Base-by-base conservation (phyloP, 2,113 vertebrate species). In the Gambusia holbrooki region DNA sequence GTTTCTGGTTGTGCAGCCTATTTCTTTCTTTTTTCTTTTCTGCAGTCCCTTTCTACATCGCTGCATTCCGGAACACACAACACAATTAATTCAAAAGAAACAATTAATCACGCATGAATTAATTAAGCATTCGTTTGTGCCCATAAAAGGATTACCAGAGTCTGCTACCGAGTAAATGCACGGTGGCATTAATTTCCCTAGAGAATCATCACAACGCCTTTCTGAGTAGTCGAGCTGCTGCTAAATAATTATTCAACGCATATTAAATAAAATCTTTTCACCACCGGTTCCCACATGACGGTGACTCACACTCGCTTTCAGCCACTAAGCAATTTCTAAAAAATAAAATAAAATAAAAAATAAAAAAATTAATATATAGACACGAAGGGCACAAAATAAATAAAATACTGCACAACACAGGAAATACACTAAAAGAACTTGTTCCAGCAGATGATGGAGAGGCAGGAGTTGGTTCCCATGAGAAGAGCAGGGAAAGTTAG, bases 321-420 rank as follows among this genome's bases (percentile, higher is more conserved):
- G 72, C 28, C 33, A 67, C 28, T 19, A 64, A 88, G 77, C 48
- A 33, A 62, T 64, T 65, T 67, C 65, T 61, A 61, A 61, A 61
- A 76, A 83, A 48, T 0, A 19, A 15, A 48, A 6, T 19, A 25
- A 25, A 54, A 19, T 25, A 48, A 1, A 19, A 15, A 48, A 6
- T 19, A 25, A 25, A 54, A 19, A 54, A 79, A 87, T 42, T 87
- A 90, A 85, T 84, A 81, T 79, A 66, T 77, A 80, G 77, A 91
- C 79, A 83, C 74, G 10, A 83, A 76, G 66, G 81, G 72, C 37
- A 90, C 48, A 84, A 85, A 93, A 92, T 92, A 92, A 92, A 92
- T 90, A 85, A 86, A 92, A 91, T 89, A 90, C 88, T 89, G 86
- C 54, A 89, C 76, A 81, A 90, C 74, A 89, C 64, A 71, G 72